Percentiles rank a stretch among this genome's conserved stretches.
Evolutionary conservation across 37 sponge, comb jelly and placozoan species (phyloP).

Genomic region (Haliclona indistincta): DNA sequence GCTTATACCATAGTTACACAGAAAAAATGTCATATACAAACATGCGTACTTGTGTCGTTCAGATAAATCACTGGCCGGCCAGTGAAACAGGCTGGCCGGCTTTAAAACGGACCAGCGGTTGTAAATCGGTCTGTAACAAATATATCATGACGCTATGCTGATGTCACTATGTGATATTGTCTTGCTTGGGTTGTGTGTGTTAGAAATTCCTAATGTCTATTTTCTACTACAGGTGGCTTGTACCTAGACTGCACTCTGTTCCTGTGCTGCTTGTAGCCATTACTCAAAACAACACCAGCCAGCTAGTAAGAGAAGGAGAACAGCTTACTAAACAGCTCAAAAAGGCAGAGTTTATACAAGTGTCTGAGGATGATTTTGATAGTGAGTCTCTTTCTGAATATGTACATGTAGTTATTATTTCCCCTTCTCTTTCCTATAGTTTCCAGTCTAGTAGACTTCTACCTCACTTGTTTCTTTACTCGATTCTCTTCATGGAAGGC

Average conservation of each 20-base stretch:
- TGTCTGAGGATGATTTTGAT: conserved; percentile 3
- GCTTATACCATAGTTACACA: no score
- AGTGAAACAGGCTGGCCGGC: no score
- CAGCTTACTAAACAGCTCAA: conserved; percentile 18
- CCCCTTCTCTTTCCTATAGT: conserved; percentile 9
- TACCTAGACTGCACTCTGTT: conserved; percentile 35
- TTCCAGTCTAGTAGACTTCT: conserved; percentile 18
- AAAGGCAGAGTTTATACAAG: conserved; percentile 1
- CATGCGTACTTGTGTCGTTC: no score
- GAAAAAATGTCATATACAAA: no score
- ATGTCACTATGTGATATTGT: neutral
- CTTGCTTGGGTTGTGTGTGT: neutral
- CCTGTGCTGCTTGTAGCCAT: conserved; percentile 49
- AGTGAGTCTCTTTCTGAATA: conserved; percentile 12
- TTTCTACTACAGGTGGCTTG: conserved; percentile 21
- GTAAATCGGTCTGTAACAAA: no score
- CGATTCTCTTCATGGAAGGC: conserved; percentile 47
- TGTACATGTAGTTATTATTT: neutral
- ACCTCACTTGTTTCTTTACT: conserved; percentile 46
- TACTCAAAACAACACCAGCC: conserved; percentile 9
- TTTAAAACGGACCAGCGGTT: no score
- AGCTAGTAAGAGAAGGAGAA: conserved; percentile 43
- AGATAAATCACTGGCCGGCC: no score
- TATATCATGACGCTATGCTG: no score
- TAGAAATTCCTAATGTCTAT: neutral